Evolutionary conservation across 2,113 vertebrate species (phyloP), one percentile per base, ranked within the genome.

Genomic region (Scytalopus superciliaris): DNA sequence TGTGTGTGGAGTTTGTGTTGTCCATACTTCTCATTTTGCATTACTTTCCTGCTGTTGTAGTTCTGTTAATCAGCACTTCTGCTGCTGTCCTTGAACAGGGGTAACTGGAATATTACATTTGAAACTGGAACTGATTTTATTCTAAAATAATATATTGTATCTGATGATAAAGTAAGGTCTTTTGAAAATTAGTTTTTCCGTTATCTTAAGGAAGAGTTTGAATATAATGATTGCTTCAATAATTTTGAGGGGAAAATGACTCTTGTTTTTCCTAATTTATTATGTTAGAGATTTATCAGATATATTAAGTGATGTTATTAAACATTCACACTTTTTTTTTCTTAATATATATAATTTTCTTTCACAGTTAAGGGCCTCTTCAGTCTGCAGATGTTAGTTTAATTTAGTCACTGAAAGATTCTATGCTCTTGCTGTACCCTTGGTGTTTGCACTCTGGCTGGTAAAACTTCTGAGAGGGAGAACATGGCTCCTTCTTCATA

Each of bases 381-480:
- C 28, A 14, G 1, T 80, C 62, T 40, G 25, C 10, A 68, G 12
- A 33, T 77, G 2, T 68, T 77, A 23, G 4, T 84, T 37, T 87
- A 68, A 73, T 73, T 77, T 45, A 42, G 56, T 62, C 14, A 47
- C 9, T 47, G 30, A 75, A 70, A 42, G 6, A 37, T 28, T 70
- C 12, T 50, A 27, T 68, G 15, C 47, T 73, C 11, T 64, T 76
- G 24, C 44, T 64, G 13, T 64, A 11, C 6, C 59, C 19, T 50
- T 81, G 33, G 22, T 0, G 0, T 84, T 81, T 64, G 19, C 5
- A 27, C 6, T 47, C 27, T n/a, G 14, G 19, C 1, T 5, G 8
- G 16, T 56, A 50, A 52, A 90, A 53, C 15, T 52, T 37, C 17
- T 16, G 19, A 11, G 12, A n/a, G 22, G 16, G 22, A 78, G 70